Percentiles rank a stretch among this genome's conserved stretches.
phyloP scores from a whole-genome alignment of 2,797 vertebrate species.

The Vireo griseus region DNA sequence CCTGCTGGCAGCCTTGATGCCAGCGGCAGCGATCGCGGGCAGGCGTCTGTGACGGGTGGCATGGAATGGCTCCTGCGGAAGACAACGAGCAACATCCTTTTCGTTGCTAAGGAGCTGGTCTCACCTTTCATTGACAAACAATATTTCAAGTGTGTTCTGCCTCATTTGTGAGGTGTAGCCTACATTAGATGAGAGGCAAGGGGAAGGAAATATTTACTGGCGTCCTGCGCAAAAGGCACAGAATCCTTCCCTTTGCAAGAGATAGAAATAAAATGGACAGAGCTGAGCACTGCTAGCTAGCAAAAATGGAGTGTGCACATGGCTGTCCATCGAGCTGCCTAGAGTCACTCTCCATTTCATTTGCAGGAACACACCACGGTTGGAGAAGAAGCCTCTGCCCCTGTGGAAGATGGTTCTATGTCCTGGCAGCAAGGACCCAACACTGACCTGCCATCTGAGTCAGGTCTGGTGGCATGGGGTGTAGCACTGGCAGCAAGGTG shows the following conservation, averaged over 20 bases:
- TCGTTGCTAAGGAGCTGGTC: conserved; percentile 32
- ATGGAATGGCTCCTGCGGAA: background rate
- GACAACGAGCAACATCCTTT: background rate
- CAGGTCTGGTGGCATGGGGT: rapidly evolving
- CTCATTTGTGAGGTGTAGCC: background rate
- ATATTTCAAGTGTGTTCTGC: conserved; percentile 18
- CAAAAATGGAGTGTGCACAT: rapidly evolving
- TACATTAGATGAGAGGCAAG: background rate
- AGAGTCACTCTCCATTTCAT: background rate
- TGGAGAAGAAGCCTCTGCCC: background rate
- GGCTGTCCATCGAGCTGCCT: background rate
- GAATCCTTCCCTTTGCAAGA: background rate
- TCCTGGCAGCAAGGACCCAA: rapidly evolving
- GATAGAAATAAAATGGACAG: background rate
- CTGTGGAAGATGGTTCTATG: background rate
- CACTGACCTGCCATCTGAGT: background rate
- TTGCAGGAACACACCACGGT: background rate
- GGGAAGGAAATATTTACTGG: background rate
- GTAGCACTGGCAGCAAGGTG: background rate
- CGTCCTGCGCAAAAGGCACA: background rate
- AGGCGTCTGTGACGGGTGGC: background rate
- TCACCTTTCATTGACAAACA: conserved; percentile 36
- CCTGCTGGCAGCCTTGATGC: background rate
- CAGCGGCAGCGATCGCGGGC: background rate
- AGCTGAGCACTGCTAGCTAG: background rate